phyloP scores from a whole-genome alignment of 1,140 invertebrate genomes.

The Drosophila tropicalis region DNA sequence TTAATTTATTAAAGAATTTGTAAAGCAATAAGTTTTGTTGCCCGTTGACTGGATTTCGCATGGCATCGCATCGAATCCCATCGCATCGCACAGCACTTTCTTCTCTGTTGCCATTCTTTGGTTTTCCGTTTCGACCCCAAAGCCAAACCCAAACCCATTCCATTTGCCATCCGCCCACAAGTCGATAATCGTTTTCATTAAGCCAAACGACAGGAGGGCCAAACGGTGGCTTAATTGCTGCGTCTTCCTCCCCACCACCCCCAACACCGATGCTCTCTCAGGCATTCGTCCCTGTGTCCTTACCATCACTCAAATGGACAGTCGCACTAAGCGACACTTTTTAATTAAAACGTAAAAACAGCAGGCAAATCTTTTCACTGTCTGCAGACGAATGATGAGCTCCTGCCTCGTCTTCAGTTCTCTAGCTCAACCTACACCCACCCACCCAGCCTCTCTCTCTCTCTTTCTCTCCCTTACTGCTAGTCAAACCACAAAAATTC shows the following conservation, averaged over 20 bases:
- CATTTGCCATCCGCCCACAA: slow-evolving; percentile 16
- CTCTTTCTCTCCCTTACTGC: neutral
- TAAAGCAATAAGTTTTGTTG: slow-evolving; percentile 74
- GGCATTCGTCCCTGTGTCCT: neutral
- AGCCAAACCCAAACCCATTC: too few species aligned
- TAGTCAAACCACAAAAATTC: slow-evolving; percentile 71
- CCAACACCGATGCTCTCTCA: neutral
- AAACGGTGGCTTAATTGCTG: slow-evolving; percentile 69
- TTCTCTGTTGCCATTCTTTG: slow-evolving; percentile 11
- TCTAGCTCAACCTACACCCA: neutral
- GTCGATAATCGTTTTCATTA: slow-evolving; percentile 79
- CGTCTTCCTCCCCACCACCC: neutral
- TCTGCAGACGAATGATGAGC: slow-evolving; percentile 16
- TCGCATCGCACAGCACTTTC: neutral
- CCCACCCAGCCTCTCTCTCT: neutral
- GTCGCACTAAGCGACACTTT: slow-evolving; percentile 76
- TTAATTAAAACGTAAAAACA: slow-evolving; percentile 75
- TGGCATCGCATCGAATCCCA: neutral
- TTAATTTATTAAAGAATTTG: slow-evolving; percentile 81
- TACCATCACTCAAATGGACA: slow-evolving; percentile 74
- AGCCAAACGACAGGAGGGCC: slow-evolving; percentile 52
- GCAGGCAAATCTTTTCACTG: slow-evolving; percentile 18
- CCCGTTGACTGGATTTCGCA: slow-evolving; percentile 44
- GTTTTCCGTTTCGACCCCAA: neutral
- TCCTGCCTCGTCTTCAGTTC: neutral